Percentiles rank a stretch among this genome's conserved stretches.
These are phyloP conservation scores for Maccullochella peelii DNA, from an alignment of 2,113 vertebrate genomes.

Conservation along the genomic window DNA sequence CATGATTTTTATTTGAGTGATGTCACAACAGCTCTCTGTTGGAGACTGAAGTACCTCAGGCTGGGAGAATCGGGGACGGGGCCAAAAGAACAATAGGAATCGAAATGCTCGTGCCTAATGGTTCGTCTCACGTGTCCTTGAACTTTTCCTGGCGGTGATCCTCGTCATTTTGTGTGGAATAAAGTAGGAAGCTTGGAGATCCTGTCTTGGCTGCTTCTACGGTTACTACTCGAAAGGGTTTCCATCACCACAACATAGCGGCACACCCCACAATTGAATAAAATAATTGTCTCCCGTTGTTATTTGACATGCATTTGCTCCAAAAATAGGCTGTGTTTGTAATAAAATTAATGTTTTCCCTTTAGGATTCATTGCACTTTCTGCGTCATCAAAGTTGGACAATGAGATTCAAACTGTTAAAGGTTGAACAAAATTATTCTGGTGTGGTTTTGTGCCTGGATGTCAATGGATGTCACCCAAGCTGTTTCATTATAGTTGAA, in stretches of 20 bases:
- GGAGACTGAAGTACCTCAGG: conserved; percentile 54
- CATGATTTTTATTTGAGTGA: conserved; percentile 50
- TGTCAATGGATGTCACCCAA: conserved; percentile 5
- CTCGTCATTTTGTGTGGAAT: conserved; percentile 60
- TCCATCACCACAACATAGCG: conserved; percentile 63
- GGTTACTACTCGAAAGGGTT: conserved; percentile 66
- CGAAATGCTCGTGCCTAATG: conserved; percentile 49
- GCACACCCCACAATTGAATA: conserved; percentile 58
- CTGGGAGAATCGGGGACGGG: conserved; percentile 21
- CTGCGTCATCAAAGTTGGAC: conserved; percentile 27
- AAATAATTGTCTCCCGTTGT: conserved; percentile 49
- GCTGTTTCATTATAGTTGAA: conserved; percentile 17
- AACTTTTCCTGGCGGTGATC: conserved; percentile 69
- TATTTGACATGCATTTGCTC: conserved; percentile 27
- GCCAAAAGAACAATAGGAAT: conserved; percentile 41
- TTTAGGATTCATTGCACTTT: conserved; percentile 5
- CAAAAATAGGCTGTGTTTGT: conserved; percentile 21
- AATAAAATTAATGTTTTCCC: conserved; percentile 18
- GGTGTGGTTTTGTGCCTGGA: conserved; percentile 30
- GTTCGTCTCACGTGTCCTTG: conserved; percentile 64
- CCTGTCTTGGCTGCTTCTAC: conserved; percentile 59
- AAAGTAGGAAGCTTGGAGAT: conserved; percentile 66
- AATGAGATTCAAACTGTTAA: conserved; percentile 7
- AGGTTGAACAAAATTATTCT: conserved; percentile 9
- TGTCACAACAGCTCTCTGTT: conserved; percentile 48